Evolutionary conservation across 2,113 vertebrate genomes (phyloP).

Genomic region (Parus major): DNA sequence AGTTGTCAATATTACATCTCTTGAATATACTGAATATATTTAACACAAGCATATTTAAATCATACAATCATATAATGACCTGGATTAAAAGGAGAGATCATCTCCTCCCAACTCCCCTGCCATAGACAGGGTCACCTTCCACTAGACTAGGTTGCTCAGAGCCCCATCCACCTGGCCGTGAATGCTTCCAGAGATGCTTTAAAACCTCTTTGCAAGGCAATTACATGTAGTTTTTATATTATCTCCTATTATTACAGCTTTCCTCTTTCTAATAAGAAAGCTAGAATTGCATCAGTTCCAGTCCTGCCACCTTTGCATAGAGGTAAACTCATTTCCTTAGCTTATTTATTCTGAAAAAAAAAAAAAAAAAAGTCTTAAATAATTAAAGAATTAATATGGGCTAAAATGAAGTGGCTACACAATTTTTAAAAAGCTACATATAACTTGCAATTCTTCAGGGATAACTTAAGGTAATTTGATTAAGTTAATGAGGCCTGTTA

Average conservation of each 20-base stretch:
- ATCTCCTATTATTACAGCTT: neutral
- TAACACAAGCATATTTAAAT: neutral
- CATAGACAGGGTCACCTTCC: neutral
- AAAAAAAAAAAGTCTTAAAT: neutral
- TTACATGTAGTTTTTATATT: neutral
- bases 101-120: neutral
- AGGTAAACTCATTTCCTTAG: neutral
- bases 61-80: neutral
- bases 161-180: neutral
- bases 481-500: neutral
- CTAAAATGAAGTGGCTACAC: neutral
- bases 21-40: neutral
- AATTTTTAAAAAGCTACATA: constrained; percentile 1
- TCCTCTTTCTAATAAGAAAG: neutral
- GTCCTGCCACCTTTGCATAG: neutral
- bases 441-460: neutral
- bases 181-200: neutral
- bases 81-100: neutral
- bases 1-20: neutral
- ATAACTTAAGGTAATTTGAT: constrained; percentile 20
- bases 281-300: neutral
- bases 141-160: neutral
- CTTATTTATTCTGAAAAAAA: neutral
- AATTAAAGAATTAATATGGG: neutral
- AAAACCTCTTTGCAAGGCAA: neutral